A percentile compares a stretch with the other conserved stretches of the same genome.
phyloP scores from a whole-genome alignment of 2,113 vertebrate species.

The Ibidorhyncha struthersii region DNA sequence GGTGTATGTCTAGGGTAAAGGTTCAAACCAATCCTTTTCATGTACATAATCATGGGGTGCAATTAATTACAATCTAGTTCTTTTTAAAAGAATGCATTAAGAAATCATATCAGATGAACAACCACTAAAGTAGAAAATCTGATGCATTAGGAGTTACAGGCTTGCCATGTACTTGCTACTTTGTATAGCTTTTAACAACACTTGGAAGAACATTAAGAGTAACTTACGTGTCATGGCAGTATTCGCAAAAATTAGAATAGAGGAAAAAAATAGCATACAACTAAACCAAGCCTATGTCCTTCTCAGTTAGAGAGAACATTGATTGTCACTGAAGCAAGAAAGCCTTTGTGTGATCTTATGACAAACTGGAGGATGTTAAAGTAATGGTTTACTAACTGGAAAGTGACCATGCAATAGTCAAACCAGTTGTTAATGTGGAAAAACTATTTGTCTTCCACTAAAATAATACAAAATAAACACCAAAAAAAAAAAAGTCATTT shows the following conservation, averaged over 20 bases:
- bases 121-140: slow-evolving; percentile 35
- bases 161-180: slow-evolving; percentile 23
- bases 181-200: slow-evolving; percentile 64
- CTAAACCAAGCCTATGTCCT: background rate
- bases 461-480: background rate
- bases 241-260: slow-evolving; percentile 20
- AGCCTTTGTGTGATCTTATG: background rate
- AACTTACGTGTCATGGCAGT: slow-evolving; percentile 26
- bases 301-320: background rate
- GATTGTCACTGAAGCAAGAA: background rate
- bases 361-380: background rate
- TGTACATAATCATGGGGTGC: slow-evolving; percentile 39
- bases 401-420: background rate
- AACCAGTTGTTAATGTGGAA: background rate
- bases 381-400: background rate
- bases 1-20: slow-evolving; percentile 48
- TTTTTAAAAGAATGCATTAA: slow-evolving; percentile 67
- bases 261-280: background rate
- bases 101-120: slow-evolving; percentile 54
- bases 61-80: slow-evolving; percentile 65
- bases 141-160: slow-evolving; percentile 58
- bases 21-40: slow-evolving; percentile 65
- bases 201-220: slow-evolving; percentile 49
- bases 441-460: background rate
- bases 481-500: background rate